Base-by-base conservation (phyloP, 2,797 vertebrate species). In the Crax fasciolata region DNA sequence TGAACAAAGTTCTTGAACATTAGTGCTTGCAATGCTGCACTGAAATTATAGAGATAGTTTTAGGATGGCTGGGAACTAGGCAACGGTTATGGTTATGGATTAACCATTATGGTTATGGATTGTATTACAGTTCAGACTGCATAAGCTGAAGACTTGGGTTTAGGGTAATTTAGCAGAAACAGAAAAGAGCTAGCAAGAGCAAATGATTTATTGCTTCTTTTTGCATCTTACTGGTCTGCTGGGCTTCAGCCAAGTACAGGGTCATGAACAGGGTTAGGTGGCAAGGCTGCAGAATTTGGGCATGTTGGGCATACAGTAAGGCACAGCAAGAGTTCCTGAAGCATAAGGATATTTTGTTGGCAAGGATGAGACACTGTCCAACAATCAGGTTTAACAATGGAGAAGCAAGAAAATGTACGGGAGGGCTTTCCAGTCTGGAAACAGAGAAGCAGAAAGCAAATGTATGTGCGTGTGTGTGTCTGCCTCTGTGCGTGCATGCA, bases 401-500 rank as follows among this genome's bases (percentile, higher is more conserved):
- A 84, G 27, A 81, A 27, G 58, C 1, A 61, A 25, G 19, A 82
- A 49, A 87, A 87, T 9, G 61, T 27, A 73, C 0, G 2, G 12
- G 21, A 72, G 4, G 9, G 20, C 8, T 68, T 58, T 49, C 1
- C 0, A 87, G 25, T 35, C 13, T 43, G 28, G 32, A 9, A 93
- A 78, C 11, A 38, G 51, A 39, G n/a, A 84, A 10, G 16, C 21
- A 86, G 28, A 80, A 16, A 74, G 4, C 0, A 0, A 74, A 17
- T 8, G 16, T 19, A 13, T 67, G 5, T 51, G 10, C 1, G 2
- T 44, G 10, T 1, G 2, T 44, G 43, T 32, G 6, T 9, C 24
- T 1, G 2, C 5, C 25, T 76, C 46, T 65, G 30, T 0, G 0
- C 12, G 44, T 11, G 11, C 9, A 11, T 23, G 11, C 49, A 30